phyloP scores from a whole-genome alignment of 2,888 invertebrate genomes.

The Sinodicranocentrus sp. region DNA sequence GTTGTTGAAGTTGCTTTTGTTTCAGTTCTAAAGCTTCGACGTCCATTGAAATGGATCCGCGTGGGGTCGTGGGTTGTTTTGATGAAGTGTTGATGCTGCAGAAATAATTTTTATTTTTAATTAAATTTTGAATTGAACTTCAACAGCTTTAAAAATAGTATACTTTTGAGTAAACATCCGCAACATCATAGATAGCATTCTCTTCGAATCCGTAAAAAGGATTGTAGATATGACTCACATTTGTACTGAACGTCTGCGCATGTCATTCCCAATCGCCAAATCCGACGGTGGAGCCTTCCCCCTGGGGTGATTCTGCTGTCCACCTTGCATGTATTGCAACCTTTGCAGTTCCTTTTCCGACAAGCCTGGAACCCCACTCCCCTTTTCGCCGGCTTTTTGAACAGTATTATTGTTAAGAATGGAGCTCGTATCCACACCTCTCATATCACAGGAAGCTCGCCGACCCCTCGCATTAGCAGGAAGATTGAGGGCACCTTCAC shows the following conservation, averaged over 20 bases:
- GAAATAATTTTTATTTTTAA: conserved; percentile 1
- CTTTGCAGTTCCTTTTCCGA: conserved; percentile 61
- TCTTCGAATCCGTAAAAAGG: too few species aligned
- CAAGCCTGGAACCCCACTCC: conserved; percentile 42
- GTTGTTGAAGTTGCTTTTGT: conserved; percentile 52
- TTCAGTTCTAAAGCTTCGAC: conserved; percentile 63
- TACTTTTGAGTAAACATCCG: background rate
- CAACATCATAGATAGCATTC: background rate
- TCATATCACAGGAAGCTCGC: conserved; percentile 75
- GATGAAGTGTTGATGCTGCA: conserved; percentile 77
- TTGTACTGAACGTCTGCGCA: conserved; percentile 75
- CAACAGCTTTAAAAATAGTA: too few species aligned
- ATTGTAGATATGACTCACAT: conserved; percentile 51
- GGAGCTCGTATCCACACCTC: conserved; percentile 71
- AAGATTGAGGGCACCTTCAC: conserved; percentile 75
- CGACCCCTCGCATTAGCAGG: conserved; percentile 74
- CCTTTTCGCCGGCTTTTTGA: conserved; percentile 40
- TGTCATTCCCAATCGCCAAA: conserved; percentile 72
- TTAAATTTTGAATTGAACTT: background rate
- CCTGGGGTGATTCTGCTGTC: conserved; percentile 27
- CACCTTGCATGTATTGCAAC: conserved; percentile 43
- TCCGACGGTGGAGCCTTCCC: conserved; percentile 65
- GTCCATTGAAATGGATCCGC: conserved; percentile 80
- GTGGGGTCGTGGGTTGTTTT: conserved; percentile 81
- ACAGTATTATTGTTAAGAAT: conserved; percentile 74